These are phyloP conservation scores for Charadrius vociferus DNA, from an alignment of 2,113 vertebrate genomes.

Conservation along the genomic window DNA sequence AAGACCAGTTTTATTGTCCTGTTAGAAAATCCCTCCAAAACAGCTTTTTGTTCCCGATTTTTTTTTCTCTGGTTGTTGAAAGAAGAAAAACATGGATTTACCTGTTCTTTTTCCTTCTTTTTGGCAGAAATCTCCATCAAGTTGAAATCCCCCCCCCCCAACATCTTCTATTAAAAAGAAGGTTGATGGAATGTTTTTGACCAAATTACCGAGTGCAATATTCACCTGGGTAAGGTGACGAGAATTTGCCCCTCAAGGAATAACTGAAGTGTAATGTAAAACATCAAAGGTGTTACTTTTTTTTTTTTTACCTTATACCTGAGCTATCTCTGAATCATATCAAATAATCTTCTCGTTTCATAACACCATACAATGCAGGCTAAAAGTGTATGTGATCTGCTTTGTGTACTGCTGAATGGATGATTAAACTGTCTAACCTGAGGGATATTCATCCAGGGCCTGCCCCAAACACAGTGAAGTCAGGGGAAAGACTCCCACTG, in stretches of 20 bases:
- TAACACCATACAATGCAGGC: constrained; percentile 65
- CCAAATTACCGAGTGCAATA: constrained; percentile 17
- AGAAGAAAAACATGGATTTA: not conserved
- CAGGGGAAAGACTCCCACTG: constrained; percentile 58
- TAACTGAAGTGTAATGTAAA: constrained; percentile 59
- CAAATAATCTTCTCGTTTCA: constrained; percentile 67
- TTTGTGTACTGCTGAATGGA: constrained; percentile 65
- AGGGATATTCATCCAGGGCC: constrained; percentile 57
- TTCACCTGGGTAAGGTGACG: constrained; percentile 63
- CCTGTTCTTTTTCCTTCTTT: not conserved
- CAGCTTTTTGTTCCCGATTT: not conserved
- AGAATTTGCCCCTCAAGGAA: constrained; percentile 67
- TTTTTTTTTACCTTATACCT: constrained; percentile 34
- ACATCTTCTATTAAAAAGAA: not conserved
- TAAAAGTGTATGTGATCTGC: constrained; percentile 66
- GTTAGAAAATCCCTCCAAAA: not conserved
- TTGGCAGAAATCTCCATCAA: not conserved
- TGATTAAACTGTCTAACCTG: constrained; percentile 62
- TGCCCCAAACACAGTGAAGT: constrained; percentile 50
- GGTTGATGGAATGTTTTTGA: constrained; percentile 51
- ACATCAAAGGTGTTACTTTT: constrained; percentile 55
- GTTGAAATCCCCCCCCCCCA: not conserved
- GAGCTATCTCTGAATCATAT: constrained; percentile 71
- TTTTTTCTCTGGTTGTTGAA: not conserved
- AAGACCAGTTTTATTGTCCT: not conserved